A percentile compares a stretch with the other conserved stretches of the same genome.
Conservation (phyloP, 2,797 vertebrate species). For the Hemitrygon akajei region DNA sequence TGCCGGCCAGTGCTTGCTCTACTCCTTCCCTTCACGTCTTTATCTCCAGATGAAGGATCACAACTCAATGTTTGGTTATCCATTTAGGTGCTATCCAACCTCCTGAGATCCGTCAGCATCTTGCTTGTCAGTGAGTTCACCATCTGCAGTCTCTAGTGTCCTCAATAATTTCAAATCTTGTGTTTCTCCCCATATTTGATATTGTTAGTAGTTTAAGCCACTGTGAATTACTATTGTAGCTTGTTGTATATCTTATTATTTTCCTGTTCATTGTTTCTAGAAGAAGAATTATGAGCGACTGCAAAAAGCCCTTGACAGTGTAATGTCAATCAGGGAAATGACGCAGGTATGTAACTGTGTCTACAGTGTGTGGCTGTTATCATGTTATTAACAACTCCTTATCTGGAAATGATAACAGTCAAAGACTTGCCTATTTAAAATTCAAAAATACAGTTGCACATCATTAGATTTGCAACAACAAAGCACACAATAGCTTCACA, state of each 20-base stretch:
- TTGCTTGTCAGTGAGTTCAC: too few species aligned
- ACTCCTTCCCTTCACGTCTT: too few species aligned
- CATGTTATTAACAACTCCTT: not conserved
- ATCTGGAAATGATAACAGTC: not conserved
- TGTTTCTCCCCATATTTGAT: too few species aligned
- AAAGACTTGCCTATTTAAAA: not conserved
- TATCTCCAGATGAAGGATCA: too few species aligned
- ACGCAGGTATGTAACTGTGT: constrained; percentile 75
- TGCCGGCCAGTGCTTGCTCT: too few species aligned
- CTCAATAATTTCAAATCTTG: not conserved
- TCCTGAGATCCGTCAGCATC: too few species aligned
- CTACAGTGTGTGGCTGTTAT: too few species aligned
- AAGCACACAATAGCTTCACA: not conserved
- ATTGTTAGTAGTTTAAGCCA: not conserved
- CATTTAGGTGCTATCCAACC: too few species aligned
- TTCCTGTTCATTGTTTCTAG: constrained; percentile 59
- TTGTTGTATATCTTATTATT: not conserved
- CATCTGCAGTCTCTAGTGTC: too few species aligned
- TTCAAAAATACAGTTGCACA: not conserved
- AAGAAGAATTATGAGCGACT: constrained; percentile 99
- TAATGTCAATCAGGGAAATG: constrained; percentile 99
- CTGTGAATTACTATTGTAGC: not conserved
- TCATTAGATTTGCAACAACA: not conserved
- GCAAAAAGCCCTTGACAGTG: constrained; percentile 96
- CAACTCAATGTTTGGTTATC: too few species aligned